Conservation (phyloP, 2,797 vertebrate species). For the Xyrichtys novacula region DNA sequence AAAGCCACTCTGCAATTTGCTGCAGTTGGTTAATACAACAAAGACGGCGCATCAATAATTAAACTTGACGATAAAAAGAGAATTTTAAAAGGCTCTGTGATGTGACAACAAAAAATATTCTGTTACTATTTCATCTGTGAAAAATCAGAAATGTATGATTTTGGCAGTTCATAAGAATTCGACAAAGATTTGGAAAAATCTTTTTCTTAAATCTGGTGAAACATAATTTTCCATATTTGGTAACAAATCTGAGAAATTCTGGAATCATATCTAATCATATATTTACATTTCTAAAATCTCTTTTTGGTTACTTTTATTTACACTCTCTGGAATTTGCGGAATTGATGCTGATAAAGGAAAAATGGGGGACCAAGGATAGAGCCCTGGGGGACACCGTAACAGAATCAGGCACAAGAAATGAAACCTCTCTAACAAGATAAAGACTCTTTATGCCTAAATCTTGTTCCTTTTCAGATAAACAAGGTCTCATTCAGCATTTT, state of each 20-base stretch:
- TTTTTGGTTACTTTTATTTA: neutral
- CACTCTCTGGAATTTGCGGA: neutral
- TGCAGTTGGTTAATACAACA: constrained; percentile 21
- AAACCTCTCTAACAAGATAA: neutral
- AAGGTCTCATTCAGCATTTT: constrained; percentile 11
- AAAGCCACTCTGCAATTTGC: constrained; percentile 19
- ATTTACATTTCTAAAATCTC: neutral
- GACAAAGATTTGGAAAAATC: too few relatives aligned
- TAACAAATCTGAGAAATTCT: too few relatives aligned
- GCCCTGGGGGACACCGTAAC: neutral
- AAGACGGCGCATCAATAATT: constrained; percentile 19
- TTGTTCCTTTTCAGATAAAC: neutral
- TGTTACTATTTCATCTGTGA: neutral
- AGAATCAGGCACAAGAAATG: neutral
- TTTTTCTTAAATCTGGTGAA: too few relatives aligned
- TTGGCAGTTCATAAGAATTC: too few relatives aligned
- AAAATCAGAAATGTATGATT: neutral
- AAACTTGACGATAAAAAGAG: constrained; percentile 31
- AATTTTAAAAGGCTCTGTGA: constrained; percentile 10
- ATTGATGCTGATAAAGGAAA: too few relatives aligned
- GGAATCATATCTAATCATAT: too few relatives aligned
- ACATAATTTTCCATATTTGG: too few relatives aligned
- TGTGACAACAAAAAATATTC: neutral
- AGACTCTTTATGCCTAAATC: too few relatives aligned
- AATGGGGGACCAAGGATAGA: neutral